Conservation (phyloP, 2,797 vertebrate genomes). For the Danio choprae region DNA sequence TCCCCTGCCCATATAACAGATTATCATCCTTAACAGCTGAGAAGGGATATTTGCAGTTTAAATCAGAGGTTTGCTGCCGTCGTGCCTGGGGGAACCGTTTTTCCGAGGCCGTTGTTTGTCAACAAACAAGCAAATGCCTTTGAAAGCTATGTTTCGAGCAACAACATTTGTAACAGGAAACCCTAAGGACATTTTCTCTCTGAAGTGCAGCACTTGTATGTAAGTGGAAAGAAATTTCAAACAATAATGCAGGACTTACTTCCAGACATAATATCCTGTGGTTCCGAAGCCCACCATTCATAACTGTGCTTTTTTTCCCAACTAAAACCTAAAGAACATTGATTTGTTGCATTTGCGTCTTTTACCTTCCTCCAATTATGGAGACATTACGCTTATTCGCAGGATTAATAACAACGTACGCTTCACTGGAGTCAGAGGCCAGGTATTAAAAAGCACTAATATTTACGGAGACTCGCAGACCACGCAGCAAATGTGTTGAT, state of each 20-base stretch:
- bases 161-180: constrained; percentile 62
- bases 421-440: constrained; percentile 30
- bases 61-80: constrained; percentile 72
- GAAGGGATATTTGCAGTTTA: constrained; percentile 70
- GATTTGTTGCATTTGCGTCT: constrained; percentile 22
- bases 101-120: constrained; percentile 50
- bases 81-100: constrained; percentile 58
- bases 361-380: constrained; percentile 47
- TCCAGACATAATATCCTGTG: constrained; percentile 42
- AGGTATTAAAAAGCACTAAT: constrained; percentile 43
- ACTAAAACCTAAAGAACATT: constrained; percentile 23
- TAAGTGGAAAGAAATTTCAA: constrained; percentile 46
- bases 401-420: constrained; percentile 11
- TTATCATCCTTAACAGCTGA: constrained; percentile 69
- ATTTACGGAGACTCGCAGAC: constrained; percentile 19
- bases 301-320: constrained; percentile 8
- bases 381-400: constrained; percentile 34
- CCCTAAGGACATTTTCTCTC: constrained; percentile 39
- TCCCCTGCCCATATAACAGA: constrained; percentile 69
- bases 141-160: constrained; percentile 69
- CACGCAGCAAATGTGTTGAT: constrained; percentile 28
- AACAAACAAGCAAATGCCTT: constrained; percentile 61
- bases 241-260: constrained; percentile 50
- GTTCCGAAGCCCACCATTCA: constrained; percentile 37
- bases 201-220: constrained; percentile 46